Base-by-base conservation (phyloP, 2,888 invertebrate species). In the Hydrotaea diabolus region DNA sequence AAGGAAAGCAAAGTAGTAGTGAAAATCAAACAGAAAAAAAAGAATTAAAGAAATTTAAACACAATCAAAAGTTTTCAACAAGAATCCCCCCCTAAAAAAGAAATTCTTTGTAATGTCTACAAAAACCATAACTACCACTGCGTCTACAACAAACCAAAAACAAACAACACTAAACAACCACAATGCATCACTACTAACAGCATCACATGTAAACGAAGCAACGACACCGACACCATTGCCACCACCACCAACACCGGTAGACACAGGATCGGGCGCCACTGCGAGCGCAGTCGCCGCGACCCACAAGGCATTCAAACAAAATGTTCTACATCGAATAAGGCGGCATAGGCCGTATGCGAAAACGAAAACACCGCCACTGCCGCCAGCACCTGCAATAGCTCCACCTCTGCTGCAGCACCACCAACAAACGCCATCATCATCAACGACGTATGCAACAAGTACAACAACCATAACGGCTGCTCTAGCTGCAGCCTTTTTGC, bases 91-190 rank as follows among this genome's bases (percentile, higher is more conserved):
- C n/a, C n/a, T n/a, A n/a, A 57, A 74, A 43, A 11, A 74, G 76
- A 80, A 84, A 74, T 55, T 77, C 75, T 82, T 73, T 86, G 87
- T 87, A 85, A 87, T 87, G 87, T 87, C 86, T 86, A 80, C 81
- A 81, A 77, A 71, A 86, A 78, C 80, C 62, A 64, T 66, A 80
- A 77, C 21, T 3, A 13, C 23, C 13, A 55, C 26, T 31, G 8
- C 62, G 26, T 62, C 31, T 69, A 23, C 43, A 23, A 69, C 75
- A 74, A 66, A 82, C 59, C 75, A 78, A 39, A 82, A 78, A 75
- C 55, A 76, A 75, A 71, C 82, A 84, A 84, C 75, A 74, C 55
- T 80, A 8, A 84, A 77, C 69, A 81, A 39, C 64, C 21, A 26
- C 80, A 72, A 57, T 39, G 39, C 39, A 11, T 39, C 39, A 39